Percentiles rank a stretch among this genome's conserved stretches.
Conservation (phyloP, 2,113 vertebrate genomes). For the Daubentonia madagascariensis region DNA sequence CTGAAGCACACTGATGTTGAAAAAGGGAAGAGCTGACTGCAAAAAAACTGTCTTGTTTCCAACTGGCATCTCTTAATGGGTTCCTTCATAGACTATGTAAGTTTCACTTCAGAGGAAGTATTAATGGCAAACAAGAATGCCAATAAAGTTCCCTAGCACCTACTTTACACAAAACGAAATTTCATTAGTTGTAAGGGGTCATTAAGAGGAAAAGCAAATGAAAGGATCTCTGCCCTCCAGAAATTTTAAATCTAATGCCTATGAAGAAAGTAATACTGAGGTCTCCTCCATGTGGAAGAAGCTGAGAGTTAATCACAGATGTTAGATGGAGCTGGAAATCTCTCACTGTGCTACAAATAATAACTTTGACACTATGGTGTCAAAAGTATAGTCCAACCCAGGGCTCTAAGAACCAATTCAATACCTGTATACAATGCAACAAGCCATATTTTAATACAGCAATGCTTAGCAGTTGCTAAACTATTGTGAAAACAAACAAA, state of each 20-base stretch:
- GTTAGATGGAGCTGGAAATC: neutral
- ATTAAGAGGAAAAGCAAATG: constrained; percentile 35
- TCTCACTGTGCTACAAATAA: neutral
- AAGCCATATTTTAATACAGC: neutral
- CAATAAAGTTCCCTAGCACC: neutral
- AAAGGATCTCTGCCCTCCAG: neutral
- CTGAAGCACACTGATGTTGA: neutral
- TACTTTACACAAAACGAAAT: neutral
- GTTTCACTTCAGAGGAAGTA: neutral
- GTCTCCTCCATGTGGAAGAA: neutral
- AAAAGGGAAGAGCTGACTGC: neutral
- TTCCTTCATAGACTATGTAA: neutral
- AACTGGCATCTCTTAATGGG: neutral
- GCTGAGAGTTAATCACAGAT: neutral
- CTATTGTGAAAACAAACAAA: neutral
- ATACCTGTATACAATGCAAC: neutral
- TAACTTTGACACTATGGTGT: neutral
- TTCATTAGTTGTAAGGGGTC: neutral
- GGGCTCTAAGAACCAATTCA: neutral
- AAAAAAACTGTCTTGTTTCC: neutral
- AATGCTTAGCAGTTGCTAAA: neutral
- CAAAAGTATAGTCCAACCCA: neutral
- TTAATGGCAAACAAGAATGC: neutral
- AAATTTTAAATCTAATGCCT: neutral
- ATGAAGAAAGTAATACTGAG: neutral